These are phyloP conservation scores for Spatulosminthurus flaviceps DNA, from an alignment of 2,888 invertebrate species.

Conservation along the genomic window DNA sequence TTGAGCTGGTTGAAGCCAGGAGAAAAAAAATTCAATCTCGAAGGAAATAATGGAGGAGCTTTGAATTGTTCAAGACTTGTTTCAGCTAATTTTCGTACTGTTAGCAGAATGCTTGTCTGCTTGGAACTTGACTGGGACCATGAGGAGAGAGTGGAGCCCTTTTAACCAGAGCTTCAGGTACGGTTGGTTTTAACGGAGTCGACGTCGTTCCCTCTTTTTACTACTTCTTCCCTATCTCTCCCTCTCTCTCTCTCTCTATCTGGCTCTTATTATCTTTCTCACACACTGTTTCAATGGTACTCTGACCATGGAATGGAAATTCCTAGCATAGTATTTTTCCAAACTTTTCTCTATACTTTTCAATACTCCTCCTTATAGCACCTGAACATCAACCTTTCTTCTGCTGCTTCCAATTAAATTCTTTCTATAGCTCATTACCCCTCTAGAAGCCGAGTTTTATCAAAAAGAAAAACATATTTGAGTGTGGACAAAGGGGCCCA, in stretches of 20 bases:
- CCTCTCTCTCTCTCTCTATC: too few species aligned
- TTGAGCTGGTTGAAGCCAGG: not conserved
- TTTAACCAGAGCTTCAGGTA: constrained; percentile 20
- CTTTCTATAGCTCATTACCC: constrained; percentile 11
- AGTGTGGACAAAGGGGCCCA: not conserved
- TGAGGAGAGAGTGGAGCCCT: not conserved
- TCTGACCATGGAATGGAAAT: not conserved
- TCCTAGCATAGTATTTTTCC: not conserved
- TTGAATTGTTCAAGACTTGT: too few species aligned
- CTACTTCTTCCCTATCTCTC: too few species aligned
- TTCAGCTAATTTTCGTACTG: not conserved
- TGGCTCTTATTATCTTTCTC: not conserved
- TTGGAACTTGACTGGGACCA: constrained; percentile 19
- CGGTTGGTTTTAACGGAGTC: constrained; percentile 23
- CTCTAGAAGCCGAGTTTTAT: not conserved
- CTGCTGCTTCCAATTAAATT: not conserved
- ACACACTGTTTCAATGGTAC: not conserved
- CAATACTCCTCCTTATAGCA: not conserved
- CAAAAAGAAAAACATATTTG: constrained; percentile 4
- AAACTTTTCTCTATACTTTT: not conserved
- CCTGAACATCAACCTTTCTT: not conserved
- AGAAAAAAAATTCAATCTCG: not conserved
- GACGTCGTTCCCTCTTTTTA: not conserved
- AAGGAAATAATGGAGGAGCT: too few species aligned
- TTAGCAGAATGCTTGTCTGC: not conserved